phyloP scores from a whole-genome alignment of 2,113 vertebrate genomes.

The Tragelaphus buxtoni region DNA sequence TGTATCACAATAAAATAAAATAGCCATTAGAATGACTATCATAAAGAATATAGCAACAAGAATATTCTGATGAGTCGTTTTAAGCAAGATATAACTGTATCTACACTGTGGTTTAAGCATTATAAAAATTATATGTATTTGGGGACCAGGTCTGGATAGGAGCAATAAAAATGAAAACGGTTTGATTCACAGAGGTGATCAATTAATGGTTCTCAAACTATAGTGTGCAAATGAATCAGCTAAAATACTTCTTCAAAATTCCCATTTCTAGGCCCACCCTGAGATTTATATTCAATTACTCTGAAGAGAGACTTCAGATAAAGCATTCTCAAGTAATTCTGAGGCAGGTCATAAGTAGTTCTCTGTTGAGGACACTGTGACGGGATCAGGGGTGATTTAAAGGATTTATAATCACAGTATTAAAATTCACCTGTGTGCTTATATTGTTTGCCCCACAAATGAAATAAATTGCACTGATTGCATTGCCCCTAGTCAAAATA shows the following conservation, averaged over 20 bases:
- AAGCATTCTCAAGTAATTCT: neutral
- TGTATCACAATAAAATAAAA: conserved; percentile 35
- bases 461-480: neutral
- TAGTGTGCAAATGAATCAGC: neutral
- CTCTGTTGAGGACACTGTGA: neutral
- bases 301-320: neutral
- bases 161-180: neutral
- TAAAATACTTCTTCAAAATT: neutral
- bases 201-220: neutral
- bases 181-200: neutral
- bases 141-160: neutral
- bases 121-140: neutral
- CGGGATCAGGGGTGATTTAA: neutral
- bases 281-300: neutral
- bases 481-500: neutral
- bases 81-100: neutral
- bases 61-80: conserved; percentile 1
- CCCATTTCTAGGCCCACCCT: neutral
- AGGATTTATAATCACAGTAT: neutral
- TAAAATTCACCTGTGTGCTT: neutral
- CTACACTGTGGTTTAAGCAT: neutral
- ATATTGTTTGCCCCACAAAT: neutral
- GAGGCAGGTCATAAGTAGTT: neutral
- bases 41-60: neutral
- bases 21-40: conserved; percentile 20